These are phyloP conservation scores for Austrolebias charrua DNA, from an alignment of 2,797 vertebrate genomes.

Conservation along the genomic window DNA sequence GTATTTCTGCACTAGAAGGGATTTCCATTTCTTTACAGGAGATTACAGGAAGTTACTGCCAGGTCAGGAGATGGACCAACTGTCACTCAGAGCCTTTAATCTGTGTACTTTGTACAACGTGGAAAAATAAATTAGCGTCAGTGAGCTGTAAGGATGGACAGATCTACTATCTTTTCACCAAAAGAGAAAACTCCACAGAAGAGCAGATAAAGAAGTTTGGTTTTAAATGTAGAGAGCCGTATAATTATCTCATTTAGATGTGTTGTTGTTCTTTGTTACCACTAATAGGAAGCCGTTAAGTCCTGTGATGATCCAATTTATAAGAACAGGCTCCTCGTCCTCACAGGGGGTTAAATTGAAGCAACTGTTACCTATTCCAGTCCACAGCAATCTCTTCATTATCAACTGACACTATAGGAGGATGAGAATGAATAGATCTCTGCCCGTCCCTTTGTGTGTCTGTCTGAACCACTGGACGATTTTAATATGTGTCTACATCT, in stretches of 20 bases:
- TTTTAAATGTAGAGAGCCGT: slow-evolving; percentile 1
- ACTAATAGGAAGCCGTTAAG: slow-evolving; percentile 11
- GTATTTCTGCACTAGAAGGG: no score
- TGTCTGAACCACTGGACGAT: no score
- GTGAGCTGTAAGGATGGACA: neutral
- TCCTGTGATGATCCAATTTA: neutral
- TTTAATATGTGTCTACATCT: no score
- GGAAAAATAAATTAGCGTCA: neutral
- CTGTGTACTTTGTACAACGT: neutral
- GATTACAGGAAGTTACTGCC: neutral
- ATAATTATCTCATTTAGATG: slow-evolving; percentile 1
- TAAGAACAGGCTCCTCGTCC: neutral
- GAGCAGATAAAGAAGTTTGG: neutral
- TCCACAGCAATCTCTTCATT: no score
- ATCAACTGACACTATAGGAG: no score
- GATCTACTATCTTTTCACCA: neutral
- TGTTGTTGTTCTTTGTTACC: neutral
- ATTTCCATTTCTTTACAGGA: neutral
- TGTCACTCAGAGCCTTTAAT: neutral
- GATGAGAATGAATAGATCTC: no score
- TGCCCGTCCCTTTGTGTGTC: no score
- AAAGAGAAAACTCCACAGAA: neutral
- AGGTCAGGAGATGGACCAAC: neutral
- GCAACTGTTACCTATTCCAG: neutral
- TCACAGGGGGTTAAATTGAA: neutral